Evolutionary conservation across 2,113 vertebrate genomes (phyloP), one percentile per base, ranked within the genome.

Genomic region (Odontophorus gujanensis): DNA sequence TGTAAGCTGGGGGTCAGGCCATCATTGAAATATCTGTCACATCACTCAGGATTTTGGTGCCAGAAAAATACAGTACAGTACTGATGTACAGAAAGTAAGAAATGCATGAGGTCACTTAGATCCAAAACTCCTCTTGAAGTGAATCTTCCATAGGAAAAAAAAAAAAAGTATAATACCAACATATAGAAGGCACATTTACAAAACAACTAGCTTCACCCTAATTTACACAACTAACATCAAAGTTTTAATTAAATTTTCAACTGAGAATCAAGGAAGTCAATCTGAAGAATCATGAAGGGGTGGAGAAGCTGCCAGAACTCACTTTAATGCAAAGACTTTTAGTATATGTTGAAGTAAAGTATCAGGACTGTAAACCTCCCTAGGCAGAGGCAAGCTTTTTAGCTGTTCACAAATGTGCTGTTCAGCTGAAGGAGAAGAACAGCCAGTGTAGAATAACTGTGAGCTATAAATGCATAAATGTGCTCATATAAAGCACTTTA

Each of bases 301-400:
- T 7, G 7, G 21, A 82, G 14, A 90, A 85, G 34, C 25, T 36
- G 8, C 38, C 19, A 73, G 58, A 75, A 68, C 9, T 21, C 14
- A 28, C 4, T 50, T 80, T 25, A 40, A 50, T 30, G 25, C 0
- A 0, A 57, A 47, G 25, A 34, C 12, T 63, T 78, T 43, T 10
- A 43, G 28, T n/a, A 5, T 28, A 24, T 0, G 1, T 4, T 22
- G 76, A n/a, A 43, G 9, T 17, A 47, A 76, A 42, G 51, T 21
- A 21, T 61, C n/a, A 18, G 42, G 45, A 42, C 24, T 42, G 9
- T 6, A 32, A 24, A 15, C 57, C 43, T 69, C 19, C 38, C 5
- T 8, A 68, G 16, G 2, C 43, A 77, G 36, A 57, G 4, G 42
- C 24, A 32, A 71, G 30, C 14, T 6, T 77, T 65, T 42, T 14